Evolutionary conservation across 2,888 invertebrate species (phyloP), one percentile per base, ranked within the genome.

Genomic region (Eupithecia tripunctaria): DNA sequence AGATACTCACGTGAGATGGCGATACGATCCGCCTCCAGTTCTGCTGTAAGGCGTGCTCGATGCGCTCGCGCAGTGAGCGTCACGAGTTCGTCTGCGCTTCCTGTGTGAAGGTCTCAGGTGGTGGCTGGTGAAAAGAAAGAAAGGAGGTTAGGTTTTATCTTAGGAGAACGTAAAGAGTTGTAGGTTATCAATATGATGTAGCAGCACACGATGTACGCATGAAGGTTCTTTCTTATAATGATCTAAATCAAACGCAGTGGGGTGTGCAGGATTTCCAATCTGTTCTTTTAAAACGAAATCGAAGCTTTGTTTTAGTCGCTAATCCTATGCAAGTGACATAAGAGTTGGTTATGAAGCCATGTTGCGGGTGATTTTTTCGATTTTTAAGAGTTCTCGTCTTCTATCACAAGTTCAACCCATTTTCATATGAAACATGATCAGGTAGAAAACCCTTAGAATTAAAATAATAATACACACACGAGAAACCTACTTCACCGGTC

Each of bases 11-110:
- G 71, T 83, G 73, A 63, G 82, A 82, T 5, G 87, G 82, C 59
- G 84, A 76, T 38, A 88, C 88, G 88, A 94, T 85, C 86, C 91
- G 89, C 76, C 91, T 81, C 93, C 93, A 93, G 87, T 90, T 87
- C 80, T 87, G 82, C 63, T 88, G 88, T 27, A 92, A 85, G 38
- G 92, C 92, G 81, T 84, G 82, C 79, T 91, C 89, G 84, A 93
- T 85, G 79, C 93, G 91, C 88, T 85, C 87, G 81, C 90, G 89
- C 80, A 91, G 79, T 79, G 87, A 86, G 74, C 89, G 93, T 94
- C 93, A 93, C 90, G 93, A 82, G 84, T 81, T 79, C 89, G 84
- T 68, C 80, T 84, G 79, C 87, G 91, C 77, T 92, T 92, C 88
- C 91, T 88, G 81, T 91, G 92, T 62, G 82, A 76, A 72, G 65